Evolutionary conservation across 2,797 vertebrate genomes (phyloP).

Genomic region (Rachycentron canadum): DNA sequence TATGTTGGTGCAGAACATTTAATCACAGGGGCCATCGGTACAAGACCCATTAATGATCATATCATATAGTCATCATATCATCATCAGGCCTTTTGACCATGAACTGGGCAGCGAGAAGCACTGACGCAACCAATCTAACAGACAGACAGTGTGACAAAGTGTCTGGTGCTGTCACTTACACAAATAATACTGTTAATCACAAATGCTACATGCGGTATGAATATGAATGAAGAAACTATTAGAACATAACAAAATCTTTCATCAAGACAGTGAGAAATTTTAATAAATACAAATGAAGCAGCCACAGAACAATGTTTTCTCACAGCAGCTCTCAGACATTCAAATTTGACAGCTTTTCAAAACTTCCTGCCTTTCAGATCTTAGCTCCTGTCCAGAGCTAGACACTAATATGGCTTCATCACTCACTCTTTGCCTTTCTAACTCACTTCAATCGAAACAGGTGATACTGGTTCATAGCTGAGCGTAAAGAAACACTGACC

Average conservation of each 20-base stretch:
- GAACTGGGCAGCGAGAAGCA: no score
- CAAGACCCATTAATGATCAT: neutral
- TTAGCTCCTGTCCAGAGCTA: neutral
- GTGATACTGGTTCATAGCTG: neutral
- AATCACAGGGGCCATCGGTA: neutral
- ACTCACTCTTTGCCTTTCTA: neutral
- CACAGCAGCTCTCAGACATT: neutral
- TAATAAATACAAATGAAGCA: no score
- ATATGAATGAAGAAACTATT: no score
- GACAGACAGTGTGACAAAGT: neutral
- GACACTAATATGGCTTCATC: neutral
- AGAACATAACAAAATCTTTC: no score
- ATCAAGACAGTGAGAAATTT: no score
- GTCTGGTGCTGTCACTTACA: neutral
- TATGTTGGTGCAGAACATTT: neutral
- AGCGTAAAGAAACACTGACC: neutral
- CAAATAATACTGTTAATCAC: neutral
- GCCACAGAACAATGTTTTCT: no score
- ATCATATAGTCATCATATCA: neutral
- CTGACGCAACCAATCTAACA: neutral
- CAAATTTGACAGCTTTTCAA: neutral
- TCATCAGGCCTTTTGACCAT: neutral
- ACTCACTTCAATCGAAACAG: constrained; percentile 21
- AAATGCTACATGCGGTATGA: neutral
- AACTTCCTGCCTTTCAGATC: neutral